Evolutionary conservation across 2,113 vertebrate genomes (phyloP).

Genomic region (Nesogale talazaci): DNA sequence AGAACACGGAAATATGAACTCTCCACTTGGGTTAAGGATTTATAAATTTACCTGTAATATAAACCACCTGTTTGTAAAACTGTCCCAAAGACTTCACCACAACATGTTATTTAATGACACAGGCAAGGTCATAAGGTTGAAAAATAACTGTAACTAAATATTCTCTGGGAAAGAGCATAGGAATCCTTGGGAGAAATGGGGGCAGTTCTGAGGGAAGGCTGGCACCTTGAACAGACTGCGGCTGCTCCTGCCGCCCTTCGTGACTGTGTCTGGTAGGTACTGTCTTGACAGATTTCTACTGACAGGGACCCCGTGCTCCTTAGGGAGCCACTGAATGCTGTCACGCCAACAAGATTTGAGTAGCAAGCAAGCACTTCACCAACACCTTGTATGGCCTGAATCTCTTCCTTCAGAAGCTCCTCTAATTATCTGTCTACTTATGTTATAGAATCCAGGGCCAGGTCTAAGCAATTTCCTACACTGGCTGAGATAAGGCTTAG

Average conservation of each 20-base stretch:
- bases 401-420: background rate
- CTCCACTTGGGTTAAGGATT: background rate
- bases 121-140: slow-evolving; percentile 31
- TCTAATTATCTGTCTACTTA: background rate
- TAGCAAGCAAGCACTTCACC: background rate
- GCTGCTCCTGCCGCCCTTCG: background rate
- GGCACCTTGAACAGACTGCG: accelerated
- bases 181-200: background rate
- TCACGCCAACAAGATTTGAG: background rate
- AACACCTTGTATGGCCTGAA: background rate
- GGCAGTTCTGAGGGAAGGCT: background rate
- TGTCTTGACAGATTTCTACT: background rate
- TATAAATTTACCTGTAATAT: slow-evolving; percentile 32
- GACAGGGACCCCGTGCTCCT: background rate
- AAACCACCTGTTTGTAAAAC: slow-evolving; percentile 53
- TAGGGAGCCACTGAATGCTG: background rate
- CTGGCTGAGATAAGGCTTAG: background rate
- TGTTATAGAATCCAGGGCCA: background rate
- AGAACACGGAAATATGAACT: slow-evolving; percentile 28
- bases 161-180: background rate
- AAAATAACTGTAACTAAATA: slow-evolving; percentile 26
- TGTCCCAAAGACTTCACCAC: background rate
- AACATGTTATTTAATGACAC: slow-evolving; percentile 47
- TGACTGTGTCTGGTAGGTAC: background rate
- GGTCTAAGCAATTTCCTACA: background rate